Evolutionary conservation across 2,797 vertebrate genomes (phyloP).

Genomic region (Etheostoma perlongum): DNA sequence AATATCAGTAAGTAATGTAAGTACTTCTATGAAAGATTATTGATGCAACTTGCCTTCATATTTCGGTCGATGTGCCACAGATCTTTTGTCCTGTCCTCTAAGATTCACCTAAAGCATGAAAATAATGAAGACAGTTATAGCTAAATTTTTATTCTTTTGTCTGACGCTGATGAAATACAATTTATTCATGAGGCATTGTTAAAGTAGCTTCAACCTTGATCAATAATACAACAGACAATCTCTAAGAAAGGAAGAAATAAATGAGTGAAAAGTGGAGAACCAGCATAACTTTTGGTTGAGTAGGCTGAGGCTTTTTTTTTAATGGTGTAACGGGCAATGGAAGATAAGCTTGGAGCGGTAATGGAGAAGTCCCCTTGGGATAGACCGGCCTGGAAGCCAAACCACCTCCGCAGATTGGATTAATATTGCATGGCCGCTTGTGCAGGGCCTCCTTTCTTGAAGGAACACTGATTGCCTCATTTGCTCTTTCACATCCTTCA

Average conservation of each 20-base stretch:
- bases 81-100: neutral
- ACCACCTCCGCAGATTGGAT: constrained; percentile 78
- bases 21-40: neutral
- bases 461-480: constrained; percentile 69
- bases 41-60: neutral
- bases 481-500: constrained; percentile 60
- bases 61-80: neutral
- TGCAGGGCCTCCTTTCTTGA: constrained; percentile 44
- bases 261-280: constrained; percentile 40
- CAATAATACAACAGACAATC: constrained; percentile 67
- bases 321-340: constrained; percentile 51
- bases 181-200: constrained; percentile 56
- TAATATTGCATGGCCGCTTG: constrained; percentile 78
- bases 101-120: constrained; percentile 17
- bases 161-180: constrained; percentile 48
- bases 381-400: constrained; percentile 65
- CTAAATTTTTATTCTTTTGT: constrained; percentile 41
- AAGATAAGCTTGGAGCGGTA: constrained; percentile 76
- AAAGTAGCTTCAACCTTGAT: constrained; percentile 53
- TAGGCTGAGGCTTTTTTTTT: constrained; percentile 36
- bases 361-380: constrained; percentile 73
- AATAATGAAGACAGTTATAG: constrained; percentile 19
- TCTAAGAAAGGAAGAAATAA: constrained; percentile 36
- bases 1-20: too few relatives aligned
- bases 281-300: constrained; percentile 52